A percentile compares a stretch with the other conserved stretches of the same genome.
These are phyloP conservation scores for Philotrypesis tridentata DNA, from an alignment of 1,140 invertebrate genomes.

Conservation along the genomic window DNA sequence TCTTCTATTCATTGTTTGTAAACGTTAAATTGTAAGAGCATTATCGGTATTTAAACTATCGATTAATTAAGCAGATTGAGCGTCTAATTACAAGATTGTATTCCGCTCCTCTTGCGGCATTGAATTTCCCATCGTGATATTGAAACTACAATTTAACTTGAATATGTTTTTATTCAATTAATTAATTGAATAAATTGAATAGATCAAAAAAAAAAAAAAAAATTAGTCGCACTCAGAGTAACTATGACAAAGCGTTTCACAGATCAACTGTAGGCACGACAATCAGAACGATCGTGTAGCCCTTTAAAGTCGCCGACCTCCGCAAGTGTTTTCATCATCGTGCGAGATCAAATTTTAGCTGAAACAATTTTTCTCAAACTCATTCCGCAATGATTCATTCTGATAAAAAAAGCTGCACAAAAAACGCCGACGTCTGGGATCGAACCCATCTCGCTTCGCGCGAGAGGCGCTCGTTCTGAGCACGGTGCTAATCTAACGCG, in stretches of 20 bases:
- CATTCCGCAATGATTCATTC: not conserved
- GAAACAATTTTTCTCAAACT: not conserved
- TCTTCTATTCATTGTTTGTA: too few species aligned
- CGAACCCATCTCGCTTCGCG: not conserved
- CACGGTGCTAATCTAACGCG: not conserved
- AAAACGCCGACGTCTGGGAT: not conserved
- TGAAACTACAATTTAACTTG: not conserved
- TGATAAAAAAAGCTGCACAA: not conserved
- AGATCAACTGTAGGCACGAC: not conserved
- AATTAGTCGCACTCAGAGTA: slow-evolving; percentile 42
- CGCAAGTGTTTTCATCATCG: slow-evolving; percentile 44
- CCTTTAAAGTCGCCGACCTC: slow-evolving; percentile 13
- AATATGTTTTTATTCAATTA: not conserved
- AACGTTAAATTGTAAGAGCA: not conserved
- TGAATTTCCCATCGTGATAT: too few species aligned
- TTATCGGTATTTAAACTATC: not conserved
- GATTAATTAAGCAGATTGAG: not conserved
- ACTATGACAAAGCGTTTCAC: slow-evolving; percentile 43
- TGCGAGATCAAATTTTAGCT: not conserved
- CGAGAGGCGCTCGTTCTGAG: not conserved
- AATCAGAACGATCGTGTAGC: slow-evolving; percentile 30
- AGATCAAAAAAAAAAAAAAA: not conserved
- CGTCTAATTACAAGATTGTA: not conserved
- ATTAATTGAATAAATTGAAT: not conserved
- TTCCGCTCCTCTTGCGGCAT: not conserved